A percentile compares a stretch with the other conserved stretches of the same genome.
Evolutionary conservation across 2,113 vertebrate species (phyloP).

Genomic region (Octodon degus): DNA sequence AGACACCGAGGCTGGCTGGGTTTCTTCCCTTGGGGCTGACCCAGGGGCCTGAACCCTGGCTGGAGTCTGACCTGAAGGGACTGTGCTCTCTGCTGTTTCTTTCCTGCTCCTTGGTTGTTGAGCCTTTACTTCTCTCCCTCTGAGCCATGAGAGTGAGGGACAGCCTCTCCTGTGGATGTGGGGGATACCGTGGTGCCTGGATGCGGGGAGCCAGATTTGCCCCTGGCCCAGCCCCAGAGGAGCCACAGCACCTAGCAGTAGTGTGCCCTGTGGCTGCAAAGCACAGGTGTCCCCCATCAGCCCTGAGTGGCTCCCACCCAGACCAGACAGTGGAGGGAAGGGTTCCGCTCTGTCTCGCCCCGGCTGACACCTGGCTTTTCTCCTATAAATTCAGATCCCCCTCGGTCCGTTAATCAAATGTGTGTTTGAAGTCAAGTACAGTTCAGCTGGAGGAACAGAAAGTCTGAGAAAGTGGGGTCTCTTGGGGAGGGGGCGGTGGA

Average conservation of each 20-base stretch:
- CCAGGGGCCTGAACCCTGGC: background rate
- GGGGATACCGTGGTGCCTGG: background rate
- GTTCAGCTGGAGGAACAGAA: background rate
- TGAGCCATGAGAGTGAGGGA: background rate
- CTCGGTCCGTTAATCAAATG: background rate
- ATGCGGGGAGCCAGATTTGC: background rate
- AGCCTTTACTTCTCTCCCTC: background rate
- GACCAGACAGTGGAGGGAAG: background rate
- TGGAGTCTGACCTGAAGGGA: background rate
- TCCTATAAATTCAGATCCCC: background rate
- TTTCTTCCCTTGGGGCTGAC: background rate
- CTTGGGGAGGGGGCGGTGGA: background rate
- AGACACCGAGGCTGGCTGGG: background rate
- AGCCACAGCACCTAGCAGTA: background rate
- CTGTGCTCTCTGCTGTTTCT: background rate
- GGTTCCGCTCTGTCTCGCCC: fast-evolving
- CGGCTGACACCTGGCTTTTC: background rate
- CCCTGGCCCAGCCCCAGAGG: background rate
- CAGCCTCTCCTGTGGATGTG: background rate
- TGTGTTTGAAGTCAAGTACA: background rate
- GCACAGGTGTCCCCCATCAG: too few species aligned
- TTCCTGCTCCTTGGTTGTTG: background rate
- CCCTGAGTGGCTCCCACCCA: background rate
- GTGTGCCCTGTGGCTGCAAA: background rate
- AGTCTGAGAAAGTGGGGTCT: background rate